Conservation (phyloP, 2,888 invertebrate genomes). For the Oithona nana region DNA sequence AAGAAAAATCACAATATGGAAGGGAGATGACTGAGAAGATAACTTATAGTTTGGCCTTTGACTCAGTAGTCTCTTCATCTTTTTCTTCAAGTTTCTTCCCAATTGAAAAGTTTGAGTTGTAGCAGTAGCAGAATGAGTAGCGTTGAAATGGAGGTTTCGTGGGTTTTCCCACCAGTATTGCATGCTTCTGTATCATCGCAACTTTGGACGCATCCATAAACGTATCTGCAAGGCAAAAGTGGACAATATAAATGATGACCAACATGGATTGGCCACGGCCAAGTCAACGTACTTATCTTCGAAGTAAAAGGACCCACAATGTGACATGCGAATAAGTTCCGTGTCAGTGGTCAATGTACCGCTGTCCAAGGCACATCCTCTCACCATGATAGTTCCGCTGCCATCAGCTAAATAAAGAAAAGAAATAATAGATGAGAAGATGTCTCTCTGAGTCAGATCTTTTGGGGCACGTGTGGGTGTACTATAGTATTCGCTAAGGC, state of each 20-base stretch:
- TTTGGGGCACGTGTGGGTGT: no score
- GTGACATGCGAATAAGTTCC: conserved; percentile 89
- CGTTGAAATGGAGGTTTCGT: no score
- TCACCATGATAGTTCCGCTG: conserved; percentile 60
- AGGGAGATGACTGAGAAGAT: no score
- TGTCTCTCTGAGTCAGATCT: not conserved
- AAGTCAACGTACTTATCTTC: conserved; percentile 43
- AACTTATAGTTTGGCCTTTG: no score
- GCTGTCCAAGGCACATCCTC: conserved; percentile 84
- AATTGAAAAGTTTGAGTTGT: not conserved
- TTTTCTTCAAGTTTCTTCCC: no score
- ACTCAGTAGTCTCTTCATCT: no score
- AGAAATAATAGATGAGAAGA: not conserved
- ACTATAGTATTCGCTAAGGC: no score
- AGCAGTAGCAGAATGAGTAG: no score
- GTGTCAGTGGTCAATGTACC: conserved; percentile 88
- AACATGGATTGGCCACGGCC: not conserved
- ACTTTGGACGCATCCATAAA: conserved; percentile 79
- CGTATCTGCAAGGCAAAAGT: conserved; percentile 40
- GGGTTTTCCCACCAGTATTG: no score
- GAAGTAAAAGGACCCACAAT: conserved; percentile 84
- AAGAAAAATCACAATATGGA: no score
- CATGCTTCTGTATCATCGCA: conserved; percentile 84
- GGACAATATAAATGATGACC: conserved; percentile 2
- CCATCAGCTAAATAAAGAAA: conserved; percentile 42